Conservation (phyloP, 2,113 vertebrate species). For the Macaca fascicularis region T2T-MFA8v1.1 NC_088378.1:160832501-160833000, state of each 20-base stretch:
- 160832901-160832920: too few species aligned
- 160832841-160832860: too few species aligned
- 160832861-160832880: too few species aligned
- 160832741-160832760: neutral
- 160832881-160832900: too few species aligned
- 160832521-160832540: neutral
- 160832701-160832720: neutral
- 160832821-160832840: too few species aligned
- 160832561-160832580: neutral
- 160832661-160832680: neutral
- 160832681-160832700: neutral
- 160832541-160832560: neutral
- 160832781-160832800: neutral
- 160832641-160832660: neutral
- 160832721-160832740: neutral
- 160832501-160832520: neutral
- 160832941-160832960: too few species aligned
- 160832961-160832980: too few species aligned
- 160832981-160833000: too few species aligned
- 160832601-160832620: neutral
- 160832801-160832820: neutral
- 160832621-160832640: neutral
- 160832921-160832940: too few species aligned
- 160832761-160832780: neutral
- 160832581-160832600: neutral